Base-by-base conservation (phyloP, 1,140 invertebrate species). In the Drosophila equinoxialis region DNA sequence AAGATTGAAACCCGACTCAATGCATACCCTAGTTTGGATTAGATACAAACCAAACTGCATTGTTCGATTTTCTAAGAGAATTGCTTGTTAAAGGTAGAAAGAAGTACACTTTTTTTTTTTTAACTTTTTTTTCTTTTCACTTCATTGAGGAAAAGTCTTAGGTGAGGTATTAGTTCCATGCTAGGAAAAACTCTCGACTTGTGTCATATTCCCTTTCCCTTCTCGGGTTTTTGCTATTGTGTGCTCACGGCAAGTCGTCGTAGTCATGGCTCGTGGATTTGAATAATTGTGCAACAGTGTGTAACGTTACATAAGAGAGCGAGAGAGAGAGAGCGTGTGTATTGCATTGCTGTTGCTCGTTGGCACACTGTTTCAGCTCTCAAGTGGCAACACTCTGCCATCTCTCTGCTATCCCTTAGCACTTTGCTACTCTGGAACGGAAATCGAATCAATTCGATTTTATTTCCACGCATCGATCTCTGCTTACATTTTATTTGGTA, bases 241-340 rank as follows among this genome's bases (percentile, higher is more conserved):
- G 35, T 35, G 41, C 62, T 71, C 68, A 66, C 68, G 76, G 62
- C 77, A 67, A 37, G 80, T 74, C 73, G 80, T 72, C 85, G 80
- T 77, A 81, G 84, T 77, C 84, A 89, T 81, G 80, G 85, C 71
- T 78, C 69, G 77, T 89, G 74, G 80, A 89, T 89, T 90, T 89
- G 80, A 89, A 89, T 89, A 89, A 89, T 89, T 89, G 84, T 90
- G 80, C 85, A 89, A 69, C 84, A 84, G 84, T 65, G 77, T 89
- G 85, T 75, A 83, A 89, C 83, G 79, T 58, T 65, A 63, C 54
- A 79, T 70, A 66, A 66, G 60, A 61, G 59, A 74, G 67, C 7
- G 4, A n/a, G 20, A 51, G 14, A 37, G 30, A 8, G 3, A n/a
- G 6, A 1, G 68, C 11, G 33, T 62, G 68, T 68, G 57, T 77